Evolutionary conservation across 2,888 invertebrate species (phyloP), one percentile per base, ranked within the genome.

Genomic region (Lysandra bellargus): DNA sequence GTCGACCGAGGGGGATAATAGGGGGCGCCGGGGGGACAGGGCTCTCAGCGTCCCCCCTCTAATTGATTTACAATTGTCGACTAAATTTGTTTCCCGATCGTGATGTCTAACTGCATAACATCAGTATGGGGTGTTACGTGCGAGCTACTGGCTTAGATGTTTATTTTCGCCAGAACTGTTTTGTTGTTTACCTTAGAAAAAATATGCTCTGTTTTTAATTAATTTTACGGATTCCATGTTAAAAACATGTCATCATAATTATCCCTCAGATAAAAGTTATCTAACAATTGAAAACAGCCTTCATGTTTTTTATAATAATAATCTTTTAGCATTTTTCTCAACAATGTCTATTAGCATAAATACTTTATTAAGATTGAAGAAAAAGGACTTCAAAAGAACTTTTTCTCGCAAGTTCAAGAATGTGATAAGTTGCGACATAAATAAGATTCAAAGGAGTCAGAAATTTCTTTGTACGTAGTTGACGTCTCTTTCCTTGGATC

Each of bases 61-160:
- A 94, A 94, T 94, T 94, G 94, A 94, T 94, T 94, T 94, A 94
- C 94, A 94, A 94, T 94, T 94, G 94, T 93, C 92, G 93, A 92
- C 91, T 93, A 93, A 94, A 94, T 94, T 94, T 94, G 94, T 94
- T 93, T 94, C 92, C 93, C 92, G 89, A 91, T 90, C 90, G 88
- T 86, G 91, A 93, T 92, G 91, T 90, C 85, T 87, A 89, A 91
- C 90, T 89, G 89, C 90, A 89, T 87, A 83, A 83, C 85, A 87
- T 87, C 33, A 33, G 53, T 30, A 14, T 30, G 12, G 69, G 57
- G 57, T 57, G 33, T 69, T 4, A 69, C 69, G 69, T 33, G 69
- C 9, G 64, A 64, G 30, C 69, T 69, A 33, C 69, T 69, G 33
- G 37, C 12, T 69, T 17, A 1, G 14, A 17, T 4, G 17, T 49